Evolutionary conservation across 2,797 vertebrate species (phyloP).

Genomic region (Phalloptychus januarius): DNA sequence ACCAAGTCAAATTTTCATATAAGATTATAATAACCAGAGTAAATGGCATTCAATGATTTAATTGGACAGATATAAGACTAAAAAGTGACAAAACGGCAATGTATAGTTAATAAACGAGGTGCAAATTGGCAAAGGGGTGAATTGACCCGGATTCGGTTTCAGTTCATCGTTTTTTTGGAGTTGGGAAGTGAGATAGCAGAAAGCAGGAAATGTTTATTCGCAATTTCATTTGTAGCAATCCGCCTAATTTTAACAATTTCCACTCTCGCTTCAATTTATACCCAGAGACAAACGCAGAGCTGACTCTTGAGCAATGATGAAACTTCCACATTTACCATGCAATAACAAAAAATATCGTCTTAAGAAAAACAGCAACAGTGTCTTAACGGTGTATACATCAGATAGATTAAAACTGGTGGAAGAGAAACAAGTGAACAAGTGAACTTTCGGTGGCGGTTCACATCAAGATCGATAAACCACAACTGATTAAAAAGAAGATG

Average conservation of each 20-base stretch:
- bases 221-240: conserved; percentile 44
- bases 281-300: conserved; percentile 24
- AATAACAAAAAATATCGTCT: neutral
- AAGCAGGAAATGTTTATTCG: conserved; percentile 41
- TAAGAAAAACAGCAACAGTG: neutral
- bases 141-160: neutral
- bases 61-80: neutral
- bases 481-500: conserved; percentile 6
- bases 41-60: neutral
- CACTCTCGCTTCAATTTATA: conserved; percentile 32
- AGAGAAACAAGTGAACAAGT: neutral
- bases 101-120: neutral
- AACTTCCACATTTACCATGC: neutral
- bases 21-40: neutral
- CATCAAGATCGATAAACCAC: neutral
- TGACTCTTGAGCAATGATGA: neutral
- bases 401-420: neutral
- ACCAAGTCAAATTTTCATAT: neutral
- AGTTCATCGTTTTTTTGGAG: neutral
- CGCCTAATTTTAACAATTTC: conserved; percentile 34
- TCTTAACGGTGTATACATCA: conserved; percentile 1
- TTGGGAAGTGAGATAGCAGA: conserved; percentile 17
- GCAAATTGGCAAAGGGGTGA: neutral
- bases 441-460: neutral
- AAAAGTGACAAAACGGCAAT: neutral